These are phyloP conservation scores for Metridium senile DNA, from an alignment of 92 coral and sea anemone genomes.

Conservation along the genomic window DNA sequence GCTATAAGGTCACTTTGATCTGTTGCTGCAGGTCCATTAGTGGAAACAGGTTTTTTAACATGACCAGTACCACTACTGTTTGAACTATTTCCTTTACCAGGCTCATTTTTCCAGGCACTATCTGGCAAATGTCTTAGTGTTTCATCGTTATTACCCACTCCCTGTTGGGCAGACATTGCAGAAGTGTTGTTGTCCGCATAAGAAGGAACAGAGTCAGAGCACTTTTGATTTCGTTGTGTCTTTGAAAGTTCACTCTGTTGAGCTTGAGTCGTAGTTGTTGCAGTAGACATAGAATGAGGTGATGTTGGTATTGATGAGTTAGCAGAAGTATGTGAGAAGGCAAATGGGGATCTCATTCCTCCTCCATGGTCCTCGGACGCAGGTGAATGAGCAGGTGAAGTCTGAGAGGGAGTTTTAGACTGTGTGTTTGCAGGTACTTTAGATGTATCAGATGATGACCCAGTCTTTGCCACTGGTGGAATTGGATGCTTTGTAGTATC, in stretches of 20 bases:
- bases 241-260: neutral
- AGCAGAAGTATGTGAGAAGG: neutral
- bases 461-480: slow-evolving; percentile 9
- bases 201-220: too few relatives aligned
- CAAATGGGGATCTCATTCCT: slow-evolving; percentile 23
- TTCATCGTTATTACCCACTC: neutral
- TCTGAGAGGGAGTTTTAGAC: slow-evolving; percentile 5
- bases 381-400: slow-evolving; percentile 12
- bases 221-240: neutral
- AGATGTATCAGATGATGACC: slow-evolving; percentile 28
- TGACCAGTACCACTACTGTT: neutral
- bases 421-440: slow-evolving; percentile 7
- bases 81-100: neutral
- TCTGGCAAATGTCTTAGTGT: neutral
- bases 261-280: slow-evolving; percentile 6
- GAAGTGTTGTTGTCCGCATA: too few relatives aligned
- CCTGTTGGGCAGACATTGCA: neutral
- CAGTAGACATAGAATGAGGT: neutral
- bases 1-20: slow-evolving; percentile 16
- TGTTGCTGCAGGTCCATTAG: neutral
- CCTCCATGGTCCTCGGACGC: neutral
- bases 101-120: neutral
- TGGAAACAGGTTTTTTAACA: neutral
- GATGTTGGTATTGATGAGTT: slow-evolving; percentile 17
- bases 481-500: slow-evolving; percentile 18